These are phyloP conservation scores for Melinopterus prodromus DNA, from an alignment of 2,888 invertebrate genomes.

Conservation along the genomic window DNA sequence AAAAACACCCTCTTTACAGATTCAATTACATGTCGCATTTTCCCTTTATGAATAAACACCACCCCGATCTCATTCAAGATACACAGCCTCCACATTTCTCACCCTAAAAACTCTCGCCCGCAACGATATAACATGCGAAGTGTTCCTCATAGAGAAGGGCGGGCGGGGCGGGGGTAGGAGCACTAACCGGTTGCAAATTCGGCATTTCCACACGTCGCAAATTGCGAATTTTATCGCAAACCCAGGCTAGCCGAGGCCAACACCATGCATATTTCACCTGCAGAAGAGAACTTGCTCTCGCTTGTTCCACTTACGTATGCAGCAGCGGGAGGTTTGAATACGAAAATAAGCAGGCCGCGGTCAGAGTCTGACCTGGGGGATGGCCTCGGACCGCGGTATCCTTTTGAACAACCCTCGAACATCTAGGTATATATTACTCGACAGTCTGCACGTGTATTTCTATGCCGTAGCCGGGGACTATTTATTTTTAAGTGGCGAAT, in stretches of 20 bases:
- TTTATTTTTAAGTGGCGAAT: neutral
- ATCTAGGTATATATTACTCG: no score
- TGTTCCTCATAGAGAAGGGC: neutral
- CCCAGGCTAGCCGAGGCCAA: neutral
- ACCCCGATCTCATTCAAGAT: neutral
- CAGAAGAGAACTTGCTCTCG: neutral
- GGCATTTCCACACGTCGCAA: neutral
- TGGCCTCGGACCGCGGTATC: neutral
- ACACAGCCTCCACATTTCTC: neutral
- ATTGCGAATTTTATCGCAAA: neutral
- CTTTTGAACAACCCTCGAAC: neutral
- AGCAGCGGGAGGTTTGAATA: neutral
- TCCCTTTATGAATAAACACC: neutral
- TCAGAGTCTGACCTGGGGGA: neutral
- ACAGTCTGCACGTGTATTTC: no score
- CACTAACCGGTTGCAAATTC: neutral
- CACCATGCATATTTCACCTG: neutral
- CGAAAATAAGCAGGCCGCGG: conserved; percentile 4
- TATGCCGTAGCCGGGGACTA: neutral
- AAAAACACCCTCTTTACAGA: neutral
- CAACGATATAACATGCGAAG: neutral
- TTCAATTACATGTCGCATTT: neutral
- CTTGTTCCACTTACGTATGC: neutral
- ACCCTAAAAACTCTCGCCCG: neutral
- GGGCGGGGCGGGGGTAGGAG: neutral